Evolutionary conservation across 92 coral and sea anemone species (phyloP).

Genomic region (Phenganax marumi): DNA sequence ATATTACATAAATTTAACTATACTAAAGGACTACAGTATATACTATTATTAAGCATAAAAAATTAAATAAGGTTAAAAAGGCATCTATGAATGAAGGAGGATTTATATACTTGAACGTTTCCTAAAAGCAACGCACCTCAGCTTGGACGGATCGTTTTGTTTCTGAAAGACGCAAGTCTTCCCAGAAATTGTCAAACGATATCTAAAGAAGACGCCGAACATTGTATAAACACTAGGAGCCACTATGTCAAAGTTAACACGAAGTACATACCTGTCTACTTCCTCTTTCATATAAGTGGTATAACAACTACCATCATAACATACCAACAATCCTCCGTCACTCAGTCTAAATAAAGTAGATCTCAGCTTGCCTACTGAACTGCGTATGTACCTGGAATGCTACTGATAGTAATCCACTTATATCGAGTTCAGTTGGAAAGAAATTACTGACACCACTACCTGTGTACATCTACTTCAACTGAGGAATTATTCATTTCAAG

Average conservation of each 20-base stretch:
- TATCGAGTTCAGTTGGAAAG: too few relatives aligned
- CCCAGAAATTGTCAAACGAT: constrained; percentile 90
- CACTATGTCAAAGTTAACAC: neutral
- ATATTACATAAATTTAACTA: too few relatives aligned
- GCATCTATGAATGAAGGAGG: too few relatives aligned
- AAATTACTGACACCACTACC: constrained; percentile 47
- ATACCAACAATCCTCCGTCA: constrained; percentile 87
- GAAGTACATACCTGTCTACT: constrained; percentile 73
- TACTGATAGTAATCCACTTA: too few relatives aligned
- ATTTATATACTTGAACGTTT: neutral
- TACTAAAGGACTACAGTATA: too few relatives aligned
- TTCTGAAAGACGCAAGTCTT: constrained; percentile 96
- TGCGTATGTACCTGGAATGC: too few relatives aligned
- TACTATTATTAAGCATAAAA: too few relatives aligned
- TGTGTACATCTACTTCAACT: constrained; percentile 90
- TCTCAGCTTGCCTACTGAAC: too few relatives aligned
- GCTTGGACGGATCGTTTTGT: constrained; percentile 87
- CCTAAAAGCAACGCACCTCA: constrained; percentile 62
- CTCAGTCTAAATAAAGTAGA: constrained; percentile 67
- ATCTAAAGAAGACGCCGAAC: constrained; percentile 47
- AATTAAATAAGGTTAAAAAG: too few relatives aligned
- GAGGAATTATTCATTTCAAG: constrained; percentile 77
- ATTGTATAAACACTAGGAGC: neutral
- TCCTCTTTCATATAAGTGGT: constrained; percentile 98
- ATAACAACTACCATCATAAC: constrained; percentile 85